Evolutionary conservation across 2,113 vertebrate genomes (phyloP).

Genomic region (Antigone vipio): DNA sequence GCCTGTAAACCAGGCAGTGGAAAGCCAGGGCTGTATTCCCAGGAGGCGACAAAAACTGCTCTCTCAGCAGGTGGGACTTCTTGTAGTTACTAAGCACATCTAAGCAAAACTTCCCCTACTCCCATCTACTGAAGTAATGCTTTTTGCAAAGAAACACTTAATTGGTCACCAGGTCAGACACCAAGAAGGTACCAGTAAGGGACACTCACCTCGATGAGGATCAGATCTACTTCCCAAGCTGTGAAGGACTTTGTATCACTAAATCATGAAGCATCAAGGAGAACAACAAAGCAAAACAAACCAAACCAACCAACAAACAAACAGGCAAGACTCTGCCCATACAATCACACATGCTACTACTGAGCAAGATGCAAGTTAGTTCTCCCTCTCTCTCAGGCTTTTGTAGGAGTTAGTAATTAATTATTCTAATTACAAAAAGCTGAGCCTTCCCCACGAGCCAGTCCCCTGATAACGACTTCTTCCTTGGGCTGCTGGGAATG

Average conservation of each 20-base stretch:
- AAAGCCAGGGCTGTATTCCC: not conserved
- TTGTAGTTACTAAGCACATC: not conserved
- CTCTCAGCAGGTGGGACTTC: not conserved
- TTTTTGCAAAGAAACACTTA: not conserved
- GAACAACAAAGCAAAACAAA: not conserved
- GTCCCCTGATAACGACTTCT: not conserved
- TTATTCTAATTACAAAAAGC: not conserved
- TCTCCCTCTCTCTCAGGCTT: not conserved
- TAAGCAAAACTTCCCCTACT: not conserved
- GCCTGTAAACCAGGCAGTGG: not conserved
- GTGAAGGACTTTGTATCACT: not conserved
- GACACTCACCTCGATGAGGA: not conserved
- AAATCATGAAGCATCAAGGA: not conserved
- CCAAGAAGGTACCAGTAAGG: not conserved
- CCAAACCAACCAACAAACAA: too few species aligned
- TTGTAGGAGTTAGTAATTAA: not conserved
- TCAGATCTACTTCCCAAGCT: not conserved
- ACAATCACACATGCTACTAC: accelerated
- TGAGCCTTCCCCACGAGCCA: not conserved
- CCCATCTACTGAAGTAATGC: not conserved
- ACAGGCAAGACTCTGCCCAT: not conserved
- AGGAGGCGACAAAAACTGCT: not conserved
- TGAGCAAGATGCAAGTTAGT: accelerated
- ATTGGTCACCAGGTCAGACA: not conserved
- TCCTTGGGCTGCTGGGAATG: not conserved